A percentile compares a stretch with the other conserved stretches of the same genome.
Evolutionary conservation across 2,797 vertebrate species (phyloP).

Genomic region (Aldrovandia affinis): DNA sequence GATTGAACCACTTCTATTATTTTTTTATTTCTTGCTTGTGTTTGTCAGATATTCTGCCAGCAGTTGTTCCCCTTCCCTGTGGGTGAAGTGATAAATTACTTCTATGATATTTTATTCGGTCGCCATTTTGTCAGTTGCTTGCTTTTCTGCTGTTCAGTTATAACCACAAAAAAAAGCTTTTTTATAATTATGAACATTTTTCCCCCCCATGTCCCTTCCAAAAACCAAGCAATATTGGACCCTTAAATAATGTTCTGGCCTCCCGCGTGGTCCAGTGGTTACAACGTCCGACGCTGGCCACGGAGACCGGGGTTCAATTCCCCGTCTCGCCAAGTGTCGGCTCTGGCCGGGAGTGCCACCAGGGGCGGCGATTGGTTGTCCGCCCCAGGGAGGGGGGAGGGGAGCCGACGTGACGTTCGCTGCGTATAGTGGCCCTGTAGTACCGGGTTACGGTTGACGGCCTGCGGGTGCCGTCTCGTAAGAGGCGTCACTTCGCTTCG

Average conservation of each 20-base stretch:
- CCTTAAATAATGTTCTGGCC: neutral
- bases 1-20: neutral
- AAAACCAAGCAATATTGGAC: neutral
- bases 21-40: neutral
- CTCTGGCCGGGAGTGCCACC: too few species aligned
- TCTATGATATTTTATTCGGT: neutral
- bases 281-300: too few species aligned
- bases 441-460: too few species aligned
- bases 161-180: neutral
- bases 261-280: too few species aligned
- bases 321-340: too few species aligned
- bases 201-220: neutral
- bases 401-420: too few species aligned
- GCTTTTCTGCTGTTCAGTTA: neutral
- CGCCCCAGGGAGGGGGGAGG: too few species aligned
- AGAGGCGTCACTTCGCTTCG: too few species aligned
- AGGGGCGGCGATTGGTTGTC: too few species aligned
- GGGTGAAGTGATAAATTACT: neutral
- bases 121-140: neutral
- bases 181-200: neutral
- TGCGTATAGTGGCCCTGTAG: too few species aligned
- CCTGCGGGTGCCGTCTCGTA: too few species aligned
- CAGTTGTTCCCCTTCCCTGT: neutral
- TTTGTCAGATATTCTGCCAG: neutral
- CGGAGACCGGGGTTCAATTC: too few species aligned